Base-by-base conservation (phyloP, 2,797 vertebrate genomes). In the Dipus sagitta region DNA sequence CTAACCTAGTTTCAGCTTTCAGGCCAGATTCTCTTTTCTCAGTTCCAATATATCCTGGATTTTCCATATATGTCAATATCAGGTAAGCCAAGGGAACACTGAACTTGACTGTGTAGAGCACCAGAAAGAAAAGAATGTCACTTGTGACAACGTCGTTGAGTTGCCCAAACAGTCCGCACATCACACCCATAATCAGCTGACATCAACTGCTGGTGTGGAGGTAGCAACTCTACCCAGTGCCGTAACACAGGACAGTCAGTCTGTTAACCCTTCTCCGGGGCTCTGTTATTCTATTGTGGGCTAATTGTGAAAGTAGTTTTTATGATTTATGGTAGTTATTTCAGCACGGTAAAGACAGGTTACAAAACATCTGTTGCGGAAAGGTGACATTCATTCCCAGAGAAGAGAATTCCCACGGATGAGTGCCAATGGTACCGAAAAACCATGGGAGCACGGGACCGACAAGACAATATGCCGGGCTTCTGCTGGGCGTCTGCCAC, bases 191-290 rank as follows among this genome's bases (percentile, higher is more conserved):
- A 47, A 0, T 15, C 6, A 1, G 2, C 13, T 0, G 9, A 14
- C 32, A 3, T 23, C 32, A 3, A 32, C 2, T 2, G 26, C 6
- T 24, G 6, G n/a, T 3, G 1, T 2, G 0, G 14, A 32, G 52
- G 1, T 9, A 0, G 14, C 28, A 11, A 0, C 8, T 70, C 38
- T 2, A 2, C 7, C 2, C 1, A 6, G 1, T 7, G 12, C 9
- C 2, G 3, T 15, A 4, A 11, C 6, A 4, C 0, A 21, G n/a
- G 60, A 23, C 10, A 20, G 15, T 24, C 23, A 7, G 54, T 24
- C 23, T 6, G 13, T n/a, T 38, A 6, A 9, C 15, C 26, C 3
- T 71, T 26, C 52, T 83, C 52, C 17, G 21, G 21, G 18, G 34
- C n/a, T 30, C 68, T 58, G 0, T 71, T 30, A 54, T 47, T 18